phyloP scores from a whole-genome alignment of 92 coral and sea anemone genomes.

The Phymanthus crucifer region DNA sequence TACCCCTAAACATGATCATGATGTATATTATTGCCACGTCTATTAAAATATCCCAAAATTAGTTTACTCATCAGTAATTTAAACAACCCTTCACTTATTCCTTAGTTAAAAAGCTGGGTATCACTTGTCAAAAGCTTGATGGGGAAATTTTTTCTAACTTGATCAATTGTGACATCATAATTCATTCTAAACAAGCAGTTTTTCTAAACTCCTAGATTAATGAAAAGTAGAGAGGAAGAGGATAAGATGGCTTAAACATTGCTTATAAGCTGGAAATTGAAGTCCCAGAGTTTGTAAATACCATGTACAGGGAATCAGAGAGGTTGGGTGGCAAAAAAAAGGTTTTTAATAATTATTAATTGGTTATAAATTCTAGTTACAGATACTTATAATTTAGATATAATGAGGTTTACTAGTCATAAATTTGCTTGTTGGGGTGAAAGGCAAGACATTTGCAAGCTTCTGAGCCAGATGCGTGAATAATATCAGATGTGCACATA shows the following conservation, averaged over 20 bases:
- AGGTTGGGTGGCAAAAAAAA: not conserved
- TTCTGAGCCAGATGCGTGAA: too few relatives aligned
- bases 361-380: not conserved
- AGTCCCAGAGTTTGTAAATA: conserved; percentile 8
- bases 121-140: not conserved
- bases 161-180: not conserved
- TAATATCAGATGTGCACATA: too few relatives aligned
- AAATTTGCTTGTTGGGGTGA: too few relatives aligned
- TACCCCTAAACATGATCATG: not conserved
- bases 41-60: not conserved
- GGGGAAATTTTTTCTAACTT: not conserved
- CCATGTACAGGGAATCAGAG: not conserved
- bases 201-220: not conserved
- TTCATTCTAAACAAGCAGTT: not conserved
- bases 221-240: not conserved
- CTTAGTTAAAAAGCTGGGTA: not conserved
- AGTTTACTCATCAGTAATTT: not conserved
- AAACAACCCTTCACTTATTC: too few relatives aligned
- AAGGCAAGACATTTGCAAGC: too few relatives aligned
- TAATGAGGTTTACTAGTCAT: not conserved
- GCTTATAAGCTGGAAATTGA: not conserved
- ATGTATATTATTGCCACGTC: not conserved
- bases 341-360: not conserved
- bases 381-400: not conserved
- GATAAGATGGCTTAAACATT: not conserved